These are phyloP conservation scores for Tretioscincus oriximinensis DNA, from an alignment of 2,113 vertebrate species.

Conservation along the genomic window DNA sequence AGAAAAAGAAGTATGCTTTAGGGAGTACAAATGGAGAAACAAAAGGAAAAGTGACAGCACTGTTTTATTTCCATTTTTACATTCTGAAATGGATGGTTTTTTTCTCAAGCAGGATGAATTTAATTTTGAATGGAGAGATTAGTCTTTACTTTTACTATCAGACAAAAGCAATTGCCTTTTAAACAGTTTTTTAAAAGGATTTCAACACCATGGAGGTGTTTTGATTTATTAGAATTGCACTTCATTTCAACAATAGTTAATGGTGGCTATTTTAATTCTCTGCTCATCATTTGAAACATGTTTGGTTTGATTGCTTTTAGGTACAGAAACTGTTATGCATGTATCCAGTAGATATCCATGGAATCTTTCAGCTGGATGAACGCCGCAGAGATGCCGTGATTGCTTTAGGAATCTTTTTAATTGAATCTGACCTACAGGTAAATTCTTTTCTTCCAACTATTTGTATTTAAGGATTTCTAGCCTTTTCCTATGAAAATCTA, in stretches of 20 bases:
- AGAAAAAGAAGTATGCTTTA: neutral
- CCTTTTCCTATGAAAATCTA: too few relatives aligned
- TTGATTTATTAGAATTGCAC: neutral
- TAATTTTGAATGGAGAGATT: neutral
- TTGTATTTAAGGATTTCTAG: neutral
- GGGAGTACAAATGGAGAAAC: neutral
- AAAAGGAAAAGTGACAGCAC: neutral
- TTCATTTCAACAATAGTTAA: neutral
- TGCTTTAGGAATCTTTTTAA: conserved; percentile 89
- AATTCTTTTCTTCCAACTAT: neutral
- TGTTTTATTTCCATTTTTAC: neutral
- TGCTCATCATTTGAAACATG: neutral
- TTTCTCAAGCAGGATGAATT: neutral
- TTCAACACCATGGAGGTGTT: neutral
- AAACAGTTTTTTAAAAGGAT: neutral
- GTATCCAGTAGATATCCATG: conserved; percentile 92
- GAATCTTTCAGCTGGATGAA: conserved; percentile 90
- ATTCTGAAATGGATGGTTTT: too few relatives aligned
- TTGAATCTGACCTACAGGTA: conserved; percentile 95
- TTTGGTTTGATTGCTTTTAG: conserved; percentile 63
- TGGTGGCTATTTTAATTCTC: neutral
- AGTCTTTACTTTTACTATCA: neutral
- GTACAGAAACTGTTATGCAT: conserved; percentile 95
- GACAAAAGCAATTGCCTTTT: neutral
- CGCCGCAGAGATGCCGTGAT: conserved; percentile 93